Evolutionary conservation across 2,113 vertebrate species (phyloP).

Genomic region (Hystrix brachyura): DNA sequence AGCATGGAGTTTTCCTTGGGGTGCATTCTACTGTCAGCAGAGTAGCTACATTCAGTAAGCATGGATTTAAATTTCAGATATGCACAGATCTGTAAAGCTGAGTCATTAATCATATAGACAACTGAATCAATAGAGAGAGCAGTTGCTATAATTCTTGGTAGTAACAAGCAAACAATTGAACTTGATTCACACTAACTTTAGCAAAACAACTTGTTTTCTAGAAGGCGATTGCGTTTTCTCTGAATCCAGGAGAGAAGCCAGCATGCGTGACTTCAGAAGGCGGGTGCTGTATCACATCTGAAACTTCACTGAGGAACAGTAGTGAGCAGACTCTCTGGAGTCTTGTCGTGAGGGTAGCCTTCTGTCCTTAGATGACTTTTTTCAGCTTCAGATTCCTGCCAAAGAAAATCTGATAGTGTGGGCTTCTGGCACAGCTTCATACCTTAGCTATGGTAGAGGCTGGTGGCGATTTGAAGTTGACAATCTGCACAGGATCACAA

Average conservation of each 20-base stretch:
- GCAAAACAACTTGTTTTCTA: constrained; percentile 14
- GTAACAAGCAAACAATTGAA: constrained; percentile 39
- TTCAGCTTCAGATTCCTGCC: not conserved
- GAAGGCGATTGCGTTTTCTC: not conserved
- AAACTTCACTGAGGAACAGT: not conserved
- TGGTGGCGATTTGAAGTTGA: not conserved
- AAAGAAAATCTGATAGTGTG: not conserved
- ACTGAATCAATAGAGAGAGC: constrained; percentile 13
- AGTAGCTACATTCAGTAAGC: not conserved
- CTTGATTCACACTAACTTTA: constrained; percentile 9
- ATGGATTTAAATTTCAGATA: constrained; percentile 30
- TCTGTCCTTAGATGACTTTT: not conserved
- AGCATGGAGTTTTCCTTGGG: not conserved
- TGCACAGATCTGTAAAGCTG: not conserved
- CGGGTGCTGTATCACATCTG: not conserved
- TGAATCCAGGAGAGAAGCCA: not conserved
- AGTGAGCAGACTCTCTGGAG: not conserved
- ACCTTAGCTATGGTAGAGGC: not conserved
- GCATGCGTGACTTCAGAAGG: not conserved
- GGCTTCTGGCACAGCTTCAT: not conserved
- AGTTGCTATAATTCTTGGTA: not conserved
- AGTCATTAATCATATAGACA: constrained; percentile 37
- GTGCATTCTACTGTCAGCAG: not conserved
- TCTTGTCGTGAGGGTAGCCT: not conserved
- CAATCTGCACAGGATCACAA: not conserved